phyloP scores from a whole-genome alignment of 2,888 invertebrate species.

The Drosophila demipolita region DNA sequence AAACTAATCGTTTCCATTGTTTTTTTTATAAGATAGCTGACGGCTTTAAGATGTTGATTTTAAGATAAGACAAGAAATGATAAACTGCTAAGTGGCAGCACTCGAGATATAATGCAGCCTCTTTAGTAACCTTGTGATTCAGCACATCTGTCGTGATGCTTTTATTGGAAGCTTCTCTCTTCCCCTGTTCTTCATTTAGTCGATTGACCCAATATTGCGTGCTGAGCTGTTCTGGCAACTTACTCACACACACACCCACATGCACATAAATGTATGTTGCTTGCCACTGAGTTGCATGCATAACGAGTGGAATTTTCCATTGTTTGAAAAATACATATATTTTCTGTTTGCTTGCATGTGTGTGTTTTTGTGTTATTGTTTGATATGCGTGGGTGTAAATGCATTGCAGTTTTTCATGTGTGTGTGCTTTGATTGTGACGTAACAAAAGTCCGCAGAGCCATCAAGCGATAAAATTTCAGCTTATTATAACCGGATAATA shows the following conservation, averaged over 20 bases:
- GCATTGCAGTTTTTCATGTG: not conserved
- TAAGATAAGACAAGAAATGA: conserved; percentile 42
- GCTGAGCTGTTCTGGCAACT: conserved; percentile 21
- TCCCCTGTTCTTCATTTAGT: conserved; percentile 1
- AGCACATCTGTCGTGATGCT: conserved; percentile 12
- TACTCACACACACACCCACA: conserved; percentile 2
- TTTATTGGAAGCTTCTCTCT: not conserved
- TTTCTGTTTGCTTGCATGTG: conserved; percentile 5
- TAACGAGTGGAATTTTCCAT: conserved; percentile 73
- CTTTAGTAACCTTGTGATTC: conserved; percentile 36
- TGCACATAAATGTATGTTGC: not conserved
- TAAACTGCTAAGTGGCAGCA: conserved; percentile 38
- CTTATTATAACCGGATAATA: conserved; percentile 14
- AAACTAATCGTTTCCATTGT: conserved; percentile 29
- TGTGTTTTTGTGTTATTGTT: conserved; percentile 6
- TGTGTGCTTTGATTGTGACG: conserved; percentile 45
- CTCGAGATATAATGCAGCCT: conserved; percentile 29
- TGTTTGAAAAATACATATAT: conserved; percentile 52
- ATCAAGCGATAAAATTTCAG: conserved; percentile 6
- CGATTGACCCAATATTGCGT: conserved; percentile 48
- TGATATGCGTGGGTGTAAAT: not conserved
- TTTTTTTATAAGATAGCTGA: conserved; percentile 51
- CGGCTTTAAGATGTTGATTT: conserved; percentile 36
- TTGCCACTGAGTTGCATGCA: conserved; percentile 61
- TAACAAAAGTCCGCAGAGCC: conserved; percentile 26